Evolutionary conservation across 92 coral and sea anemone species (phyloP).

Genomic region (Siderastrea siderea): DNA sequence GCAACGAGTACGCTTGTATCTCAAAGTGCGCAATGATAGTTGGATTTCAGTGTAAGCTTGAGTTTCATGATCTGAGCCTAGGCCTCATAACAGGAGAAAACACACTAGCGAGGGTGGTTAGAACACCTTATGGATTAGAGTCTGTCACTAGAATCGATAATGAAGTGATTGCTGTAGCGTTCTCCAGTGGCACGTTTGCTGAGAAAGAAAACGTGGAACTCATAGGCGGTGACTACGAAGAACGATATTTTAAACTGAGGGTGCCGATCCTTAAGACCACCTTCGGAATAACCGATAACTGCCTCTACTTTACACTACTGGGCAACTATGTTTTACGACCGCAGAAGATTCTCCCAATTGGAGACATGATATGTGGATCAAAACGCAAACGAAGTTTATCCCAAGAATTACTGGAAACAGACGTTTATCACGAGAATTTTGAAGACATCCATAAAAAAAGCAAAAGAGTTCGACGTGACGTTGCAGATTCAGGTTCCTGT

Average conservation of each 20-base stretch:
- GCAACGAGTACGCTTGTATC: conserved; percentile 83
- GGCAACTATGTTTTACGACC: conserved; percentile 76
- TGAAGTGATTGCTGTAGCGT: conserved; percentile 70
- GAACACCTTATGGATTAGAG: conserved; percentile 97
- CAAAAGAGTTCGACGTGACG: conserved; percentile 62
- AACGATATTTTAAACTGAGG: conserved; percentile 86
- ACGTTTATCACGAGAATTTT: conserved; percentile 87
- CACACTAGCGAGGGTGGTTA: conserved; percentile 87
- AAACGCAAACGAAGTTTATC: conserved; percentile 82
- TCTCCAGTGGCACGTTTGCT: conserved; percentile 93
- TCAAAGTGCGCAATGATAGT: conserved; percentile 90
- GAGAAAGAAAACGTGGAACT: conserved; percentile 87
- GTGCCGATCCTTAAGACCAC: conserved; percentile 90
- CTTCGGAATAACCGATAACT: conserved; percentile 86
- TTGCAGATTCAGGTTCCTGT: conserved; percentile 71
- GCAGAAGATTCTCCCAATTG: conserved; percentile 82
- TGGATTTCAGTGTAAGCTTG: conserved; percentile 95
- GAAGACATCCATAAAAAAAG: conserved; percentile 80
- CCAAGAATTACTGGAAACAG: conserved; percentile 81
- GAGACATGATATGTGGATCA: conserved; percentile 80
- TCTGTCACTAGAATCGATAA: conserved; percentile 78
- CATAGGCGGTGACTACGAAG: conserved; percentile 95
- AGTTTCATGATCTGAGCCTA: conserved; percentile 92
- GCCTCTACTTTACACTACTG: conserved; percentile 78
- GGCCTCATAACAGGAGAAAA: conserved; percentile 78